phyloP scores from a whole-genome alignment of 2,113 vertebrate species.

The Aptenodytes patagonicus region DNA sequence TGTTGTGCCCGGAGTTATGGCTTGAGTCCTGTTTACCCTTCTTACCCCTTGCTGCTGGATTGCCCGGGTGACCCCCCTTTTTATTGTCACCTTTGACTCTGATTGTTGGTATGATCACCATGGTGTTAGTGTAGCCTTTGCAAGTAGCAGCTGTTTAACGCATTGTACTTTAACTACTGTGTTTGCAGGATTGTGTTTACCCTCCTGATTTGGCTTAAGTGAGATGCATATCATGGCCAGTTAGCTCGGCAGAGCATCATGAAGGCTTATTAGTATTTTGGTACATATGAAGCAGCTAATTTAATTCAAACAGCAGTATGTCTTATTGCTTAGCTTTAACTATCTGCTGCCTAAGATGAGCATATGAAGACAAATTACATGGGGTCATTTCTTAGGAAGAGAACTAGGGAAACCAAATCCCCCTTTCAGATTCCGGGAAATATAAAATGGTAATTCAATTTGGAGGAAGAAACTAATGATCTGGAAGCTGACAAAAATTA shows the following conservation, averaged over 20 bases:
- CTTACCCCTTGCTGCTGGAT: constrained; percentile 58
- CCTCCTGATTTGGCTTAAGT: constrained; percentile 53
- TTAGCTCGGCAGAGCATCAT: not conserved
- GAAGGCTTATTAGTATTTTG: not conserved
- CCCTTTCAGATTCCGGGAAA: not conserved
- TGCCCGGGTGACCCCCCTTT: constrained; percentile 38
- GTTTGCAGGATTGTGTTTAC: constrained; percentile 72
- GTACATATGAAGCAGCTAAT: constrained; percentile 5
- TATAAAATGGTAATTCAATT: not conserved
- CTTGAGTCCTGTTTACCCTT: constrained; percentile 70
- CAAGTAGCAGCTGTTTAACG: constrained; percentile 69
- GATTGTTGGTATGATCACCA: constrained; percentile 57
- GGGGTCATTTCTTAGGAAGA: not conserved
- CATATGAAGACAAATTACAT: not conserved
- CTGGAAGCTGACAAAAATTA: not conserved
- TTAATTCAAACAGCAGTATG: not conserved
- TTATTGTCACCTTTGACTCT: constrained; percentile 56
- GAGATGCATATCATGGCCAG: not conserved
- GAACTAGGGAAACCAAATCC: not conserved
- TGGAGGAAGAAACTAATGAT: not conserved
- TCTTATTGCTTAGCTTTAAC: not conserved
- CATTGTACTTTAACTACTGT: constrained; percentile 43
- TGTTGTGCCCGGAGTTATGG: constrained; percentile 59
- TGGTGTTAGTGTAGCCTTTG: constrained; percentile 64
- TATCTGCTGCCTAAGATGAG: not conserved